phyloP scores from a whole-genome alignment of 2,113 vertebrate species.

The Chrysochloris asiatica region DNA sequence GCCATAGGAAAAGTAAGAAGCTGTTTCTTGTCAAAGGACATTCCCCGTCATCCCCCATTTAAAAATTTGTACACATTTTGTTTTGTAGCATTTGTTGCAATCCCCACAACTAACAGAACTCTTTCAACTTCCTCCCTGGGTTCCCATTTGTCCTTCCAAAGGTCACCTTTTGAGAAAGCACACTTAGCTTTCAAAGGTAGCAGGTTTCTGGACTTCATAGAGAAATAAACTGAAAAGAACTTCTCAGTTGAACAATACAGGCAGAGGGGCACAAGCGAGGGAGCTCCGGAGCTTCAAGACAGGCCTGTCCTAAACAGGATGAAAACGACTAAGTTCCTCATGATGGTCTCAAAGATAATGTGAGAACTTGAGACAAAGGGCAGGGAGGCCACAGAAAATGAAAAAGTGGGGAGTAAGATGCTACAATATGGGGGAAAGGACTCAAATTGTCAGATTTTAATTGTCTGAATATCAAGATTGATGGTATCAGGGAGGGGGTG shows the following conservation, averaged over 20 bases:
- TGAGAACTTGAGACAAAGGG: fast-evolving
- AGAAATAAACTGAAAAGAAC: neutral
- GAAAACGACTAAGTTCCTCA: fast-evolving
- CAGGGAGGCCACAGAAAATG: fast-evolving
- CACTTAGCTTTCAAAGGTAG: neutral
- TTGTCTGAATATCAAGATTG: fast-evolving
- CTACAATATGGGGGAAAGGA: too few relatives aligned
- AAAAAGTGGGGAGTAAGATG: fast-evolving
- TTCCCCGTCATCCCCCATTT: too few relatives aligned
- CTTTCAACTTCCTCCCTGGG: too few relatives aligned
- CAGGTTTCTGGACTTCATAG: neutral
- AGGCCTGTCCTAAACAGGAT: neutral
- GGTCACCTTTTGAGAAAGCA: neutral
- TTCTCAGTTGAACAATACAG: neutral
- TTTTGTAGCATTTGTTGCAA: too few relatives aligned
- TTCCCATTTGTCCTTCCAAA: neutral
- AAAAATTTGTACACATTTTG: too few relatives aligned
- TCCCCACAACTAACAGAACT: too few relatives aligned
- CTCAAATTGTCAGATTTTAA: neutral
- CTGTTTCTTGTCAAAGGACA: neutral
- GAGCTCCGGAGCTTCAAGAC: neutral
- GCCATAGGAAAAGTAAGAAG: neutral
- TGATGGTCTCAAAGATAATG: neutral
- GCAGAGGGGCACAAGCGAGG: neutral
- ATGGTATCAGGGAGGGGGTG: fast-evolving